Evolutionary conservation across 2,113 vertebrate species (phyloP).

Genomic region (Garra rufa): DNA sequence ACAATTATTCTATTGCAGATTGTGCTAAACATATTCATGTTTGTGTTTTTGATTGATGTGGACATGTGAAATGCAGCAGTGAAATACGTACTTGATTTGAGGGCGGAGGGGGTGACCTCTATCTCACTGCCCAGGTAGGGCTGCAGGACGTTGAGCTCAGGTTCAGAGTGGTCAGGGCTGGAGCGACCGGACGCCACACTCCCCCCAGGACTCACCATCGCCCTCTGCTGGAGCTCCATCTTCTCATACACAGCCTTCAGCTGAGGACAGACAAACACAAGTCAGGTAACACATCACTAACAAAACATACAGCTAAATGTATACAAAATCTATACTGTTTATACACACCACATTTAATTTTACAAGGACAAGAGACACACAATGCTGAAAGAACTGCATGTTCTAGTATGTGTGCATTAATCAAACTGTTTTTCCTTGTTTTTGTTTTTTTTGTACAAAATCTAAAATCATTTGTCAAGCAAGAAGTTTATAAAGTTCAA

Average conservation of each 20-base stretch:
- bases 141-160: conserved; percentile 77
- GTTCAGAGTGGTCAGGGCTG: conserved; percentile 79
- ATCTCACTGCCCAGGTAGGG: conserved; percentile 82
- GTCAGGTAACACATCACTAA: not conserved
- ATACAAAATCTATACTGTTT: not conserved
- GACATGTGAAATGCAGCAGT: not conserved
- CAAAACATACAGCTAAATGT: not conserved
- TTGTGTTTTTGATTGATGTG: not conserved
- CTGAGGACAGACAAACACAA: conserved; percentile 67
- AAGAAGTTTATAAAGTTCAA: not conserved
- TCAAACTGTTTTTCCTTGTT: not conserved
- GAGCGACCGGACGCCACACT: conserved; percentile 74
- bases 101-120: conserved; percentile 87
- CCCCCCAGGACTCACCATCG: conserved; percentile 72
- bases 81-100: conserved; percentile 86
- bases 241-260: conserved; percentile 88
- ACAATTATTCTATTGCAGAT: not conserved
- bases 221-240: conserved; percentile 72
- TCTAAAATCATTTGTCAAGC: not conserved
- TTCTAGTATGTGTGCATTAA: not conserved
- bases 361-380: not conserved
- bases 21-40: not conserved
- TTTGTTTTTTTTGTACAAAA: not conserved
- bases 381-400: not conserved
- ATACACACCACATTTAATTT: not conserved